A percentile compares a stretch with the other conserved stretches of the same genome.
These are phyloP conservation scores for Strigops habroptila DNA, from an alignment of 2,113 vertebrate genomes.

Conservation along the genomic window DNA sequence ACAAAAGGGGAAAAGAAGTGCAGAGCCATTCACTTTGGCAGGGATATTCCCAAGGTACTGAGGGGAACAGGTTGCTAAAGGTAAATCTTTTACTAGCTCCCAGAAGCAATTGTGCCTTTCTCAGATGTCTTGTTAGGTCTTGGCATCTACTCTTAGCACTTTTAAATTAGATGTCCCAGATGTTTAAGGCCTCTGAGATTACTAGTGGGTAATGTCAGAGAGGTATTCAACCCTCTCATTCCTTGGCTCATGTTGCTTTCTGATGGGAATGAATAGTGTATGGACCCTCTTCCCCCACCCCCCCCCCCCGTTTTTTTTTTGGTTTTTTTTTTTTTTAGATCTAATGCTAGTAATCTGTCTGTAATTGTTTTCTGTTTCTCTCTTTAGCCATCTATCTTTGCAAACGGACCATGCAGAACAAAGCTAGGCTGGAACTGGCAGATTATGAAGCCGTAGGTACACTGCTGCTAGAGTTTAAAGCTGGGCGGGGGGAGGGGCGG, in stretches of 20 bases:
- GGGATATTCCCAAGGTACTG: neutral
- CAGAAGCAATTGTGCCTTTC: neutral
- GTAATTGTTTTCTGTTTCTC: conserved; percentile 55
- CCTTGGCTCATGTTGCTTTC: neutral
- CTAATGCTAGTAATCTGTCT: neutral
- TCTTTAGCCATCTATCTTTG: conserved; percentile 93
- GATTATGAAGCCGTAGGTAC: conserved; percentile 96
- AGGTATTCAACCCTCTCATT: neutral
- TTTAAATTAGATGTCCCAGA: conserved; percentile 4
- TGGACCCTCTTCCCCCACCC: neutral
- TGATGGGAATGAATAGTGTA: neutral
- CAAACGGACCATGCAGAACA: conserved; percentile 98
- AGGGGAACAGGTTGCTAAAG: neutral
- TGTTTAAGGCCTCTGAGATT: neutral
- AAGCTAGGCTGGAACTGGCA: conserved; percentile 92
- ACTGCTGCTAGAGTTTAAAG: conserved; percentile 51
- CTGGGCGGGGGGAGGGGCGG: neutral
- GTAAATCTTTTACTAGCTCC: neutral
- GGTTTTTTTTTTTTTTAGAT: neutral
- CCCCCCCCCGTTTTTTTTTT: too few relatives aligned
- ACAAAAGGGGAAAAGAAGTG: neutral
- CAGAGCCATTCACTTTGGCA: neutral
- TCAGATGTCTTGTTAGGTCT: neutral
- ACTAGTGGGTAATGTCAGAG: neutral
- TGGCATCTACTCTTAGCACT: neutral